Conservation (phyloP, 2,888 invertebrate genomes). For the Rhamphomyia laevipes region DNA sequence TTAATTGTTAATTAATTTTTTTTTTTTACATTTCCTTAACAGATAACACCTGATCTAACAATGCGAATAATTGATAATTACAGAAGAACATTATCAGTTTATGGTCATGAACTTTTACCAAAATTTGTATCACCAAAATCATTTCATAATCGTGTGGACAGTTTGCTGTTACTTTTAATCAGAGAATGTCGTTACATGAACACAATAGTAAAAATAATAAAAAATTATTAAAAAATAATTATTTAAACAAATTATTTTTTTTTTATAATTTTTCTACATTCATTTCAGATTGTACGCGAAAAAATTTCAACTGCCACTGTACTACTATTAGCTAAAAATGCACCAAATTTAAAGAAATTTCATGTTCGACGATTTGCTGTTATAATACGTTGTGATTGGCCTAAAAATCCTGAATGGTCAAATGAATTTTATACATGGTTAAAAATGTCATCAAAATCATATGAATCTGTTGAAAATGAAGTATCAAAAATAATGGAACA, state of each 20-base stretch:
- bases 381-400: slow-evolving; percentile 59
- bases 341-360: slow-evolving; percentile 48
- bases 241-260: not conserved
- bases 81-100: slow-evolving; percentile 47
- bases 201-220: slow-evolving; percentile 46
- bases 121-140: slow-evolving; percentile 51
- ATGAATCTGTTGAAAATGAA: slow-evolving; percentile 52
- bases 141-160: slow-evolving; percentile 60
- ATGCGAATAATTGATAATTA: slow-evolving; percentile 50
- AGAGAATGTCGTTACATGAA: slow-evolving; percentile 54
- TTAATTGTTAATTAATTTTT: not conserved
- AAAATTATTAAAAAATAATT: not conserved
- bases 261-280: not conserved
- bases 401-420: slow-evolving; percentile 52
- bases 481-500: slow-evolving; percentile 55
- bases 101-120: slow-evolving; percentile 56
- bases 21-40: slow-evolving; percentile 3
- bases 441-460: slow-evolving; percentile 46
- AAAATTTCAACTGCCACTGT: slow-evolving; percentile 66
- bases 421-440: slow-evolving; percentile 56
- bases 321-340: slow-evolving; percentile 53
- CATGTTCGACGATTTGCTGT: slow-evolving; percentile 60
- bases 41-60: slow-evolving; percentile 42
- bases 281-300: slow-evolving; percentile 53
- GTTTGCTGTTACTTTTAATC: slow-evolving; percentile 51